Evolutionary conservation across 2,113 vertebrate genomes (phyloP).

Genomic region (Petrocephalus microphthalmus): DNA sequence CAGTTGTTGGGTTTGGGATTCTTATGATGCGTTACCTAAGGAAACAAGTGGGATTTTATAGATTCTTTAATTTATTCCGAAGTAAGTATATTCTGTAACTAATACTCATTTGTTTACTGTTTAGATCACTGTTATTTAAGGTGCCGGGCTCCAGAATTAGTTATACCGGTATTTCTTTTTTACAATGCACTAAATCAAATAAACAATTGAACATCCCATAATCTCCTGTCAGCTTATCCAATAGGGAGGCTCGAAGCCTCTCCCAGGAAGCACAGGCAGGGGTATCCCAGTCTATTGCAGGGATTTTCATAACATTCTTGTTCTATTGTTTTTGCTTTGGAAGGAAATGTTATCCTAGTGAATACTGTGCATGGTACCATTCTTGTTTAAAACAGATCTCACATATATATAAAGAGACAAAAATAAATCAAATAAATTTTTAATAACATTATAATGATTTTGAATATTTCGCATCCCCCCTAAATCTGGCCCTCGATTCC

Average conservation of each 20-base stretch:
- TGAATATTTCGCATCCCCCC: background rate
- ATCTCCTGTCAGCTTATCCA: background rate
- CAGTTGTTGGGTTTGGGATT: background rate
- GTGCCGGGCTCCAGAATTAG: background rate
- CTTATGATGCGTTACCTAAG: background rate
- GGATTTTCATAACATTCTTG: background rate
- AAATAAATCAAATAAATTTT: background rate
- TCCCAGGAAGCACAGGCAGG: background rate
- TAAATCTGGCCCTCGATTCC: too few relatives aligned
- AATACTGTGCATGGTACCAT: background rate
- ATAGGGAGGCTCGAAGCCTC: background rate
- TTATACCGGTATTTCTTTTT: background rate
- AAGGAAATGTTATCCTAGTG: background rate
- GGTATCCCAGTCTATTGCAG: background rate
- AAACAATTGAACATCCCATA: background rate
- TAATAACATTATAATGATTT: background rate
- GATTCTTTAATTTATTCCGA: background rate
- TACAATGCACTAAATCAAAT: background rate
- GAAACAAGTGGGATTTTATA: background rate
- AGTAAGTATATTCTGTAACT: background rate
- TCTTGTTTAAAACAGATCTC: too few relatives aligned
- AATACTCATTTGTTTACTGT: background rate
- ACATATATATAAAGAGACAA: background rate
- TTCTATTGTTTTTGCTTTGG: background rate
- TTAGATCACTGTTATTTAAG: background rate